phyloP scores from a whole-genome alignment of 2,888 invertebrate species.

The Scelioninae gen. 2 region DNA sequence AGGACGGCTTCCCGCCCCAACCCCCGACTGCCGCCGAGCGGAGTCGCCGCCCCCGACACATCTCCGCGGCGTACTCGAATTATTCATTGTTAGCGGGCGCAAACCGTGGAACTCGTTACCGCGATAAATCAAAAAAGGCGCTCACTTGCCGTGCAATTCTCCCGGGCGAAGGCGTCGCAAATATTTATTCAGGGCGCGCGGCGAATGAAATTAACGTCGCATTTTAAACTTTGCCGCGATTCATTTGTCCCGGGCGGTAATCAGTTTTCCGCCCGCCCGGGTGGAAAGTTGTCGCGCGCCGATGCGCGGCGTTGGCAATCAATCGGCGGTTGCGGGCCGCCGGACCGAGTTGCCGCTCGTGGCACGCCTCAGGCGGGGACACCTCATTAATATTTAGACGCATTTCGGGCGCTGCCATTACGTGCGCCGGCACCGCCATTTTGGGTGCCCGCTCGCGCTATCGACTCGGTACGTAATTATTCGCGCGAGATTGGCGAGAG shows the following conservation, averaged over 20 bases:
- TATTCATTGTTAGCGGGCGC: slow-evolving; percentile 63
- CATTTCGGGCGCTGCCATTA: slow-evolving; percentile 66
- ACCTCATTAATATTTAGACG: slow-evolving; percentile 75
- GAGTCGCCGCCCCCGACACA: slow-evolving; percentile 25
- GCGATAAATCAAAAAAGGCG: slow-evolving; percentile 63
- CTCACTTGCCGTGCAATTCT: slow-evolving; percentile 55
- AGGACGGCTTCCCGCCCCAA: slow-evolving; percentile 25
- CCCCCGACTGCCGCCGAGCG: slow-evolving; percentile 2
- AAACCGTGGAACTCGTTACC: slow-evolving; percentile 60
- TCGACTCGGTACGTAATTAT: slow-evolving; percentile 74
- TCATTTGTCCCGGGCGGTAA: slow-evolving; percentile 25
- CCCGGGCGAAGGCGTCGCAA: slow-evolving; percentile 56
- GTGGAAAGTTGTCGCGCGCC: slow-evolving; percentile 37
- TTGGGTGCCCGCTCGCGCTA: slow-evolving; percentile 56
- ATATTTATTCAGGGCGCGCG: slow-evolving; percentile 60
- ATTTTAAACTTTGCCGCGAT: slow-evolving; percentile 30
- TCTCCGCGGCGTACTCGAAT: slow-evolving; percentile 58
- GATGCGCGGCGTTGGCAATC: slow-evolving; percentile 47
- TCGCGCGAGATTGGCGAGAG: slow-evolving; percentile 68
- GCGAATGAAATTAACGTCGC: slow-evolving; percentile 46
- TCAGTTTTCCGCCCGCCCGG: slow-evolving; percentile 42
- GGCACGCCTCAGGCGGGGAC: slow-evolving; percentile 72
- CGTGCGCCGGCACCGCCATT: slow-evolving; percentile 61
- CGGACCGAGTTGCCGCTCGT: slow-evolving; percentile 60
- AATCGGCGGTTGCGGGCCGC: slow-evolving; percentile 52